Evolutionary conservation across 2,797 vertebrate species (phyloP).

Genomic region (Clarias pachynema): DNA sequence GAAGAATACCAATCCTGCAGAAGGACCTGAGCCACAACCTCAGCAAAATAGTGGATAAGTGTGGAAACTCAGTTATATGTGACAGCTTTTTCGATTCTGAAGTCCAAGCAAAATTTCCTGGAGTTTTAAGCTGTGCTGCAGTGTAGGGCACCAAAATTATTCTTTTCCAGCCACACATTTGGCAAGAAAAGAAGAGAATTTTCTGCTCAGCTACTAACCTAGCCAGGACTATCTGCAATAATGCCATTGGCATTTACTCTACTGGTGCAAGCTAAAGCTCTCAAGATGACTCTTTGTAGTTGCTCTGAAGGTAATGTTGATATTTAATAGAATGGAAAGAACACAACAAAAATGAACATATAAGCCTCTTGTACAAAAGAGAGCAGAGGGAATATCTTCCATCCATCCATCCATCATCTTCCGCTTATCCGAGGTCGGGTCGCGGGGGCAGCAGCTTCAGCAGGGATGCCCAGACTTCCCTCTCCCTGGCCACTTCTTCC

Average conservation of each 20-base stretch:
- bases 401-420: no score
- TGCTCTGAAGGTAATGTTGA: not conserved
- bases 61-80: constrained; percentile 54
- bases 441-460: no score
- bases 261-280: constrained; percentile 1
- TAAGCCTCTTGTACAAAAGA: not conserved
- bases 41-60: constrained; percentile 34
- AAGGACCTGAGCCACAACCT: constrained; percentile 36
- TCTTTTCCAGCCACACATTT: constrained; percentile 51
- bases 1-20: constrained; percentile 39
- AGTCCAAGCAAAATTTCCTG: constrained; percentile 53
- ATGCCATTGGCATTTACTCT: constrained; percentile 44
- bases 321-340: not conserved
- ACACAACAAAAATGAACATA: not conserved
- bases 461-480: no score
- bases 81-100: constrained; percentile 45
- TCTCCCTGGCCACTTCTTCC: no score
- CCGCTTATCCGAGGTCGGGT: no score
- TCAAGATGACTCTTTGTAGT: not conserved
- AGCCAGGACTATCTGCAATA: constrained; percentile 29
- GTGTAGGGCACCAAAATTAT: constrained; percentile 46
- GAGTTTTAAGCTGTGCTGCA: constrained; percentile 39
- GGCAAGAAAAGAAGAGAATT: constrained; percentile 41
- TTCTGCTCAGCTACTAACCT: constrained; percentile 37
- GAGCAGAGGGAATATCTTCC: constrained; percentile 3